Evolutionary conservation across 2,797 vertebrate genomes (phyloP), one percentile per base, ranked within the genome.

Genomic region (Knipowitschia caucasica): DNA sequence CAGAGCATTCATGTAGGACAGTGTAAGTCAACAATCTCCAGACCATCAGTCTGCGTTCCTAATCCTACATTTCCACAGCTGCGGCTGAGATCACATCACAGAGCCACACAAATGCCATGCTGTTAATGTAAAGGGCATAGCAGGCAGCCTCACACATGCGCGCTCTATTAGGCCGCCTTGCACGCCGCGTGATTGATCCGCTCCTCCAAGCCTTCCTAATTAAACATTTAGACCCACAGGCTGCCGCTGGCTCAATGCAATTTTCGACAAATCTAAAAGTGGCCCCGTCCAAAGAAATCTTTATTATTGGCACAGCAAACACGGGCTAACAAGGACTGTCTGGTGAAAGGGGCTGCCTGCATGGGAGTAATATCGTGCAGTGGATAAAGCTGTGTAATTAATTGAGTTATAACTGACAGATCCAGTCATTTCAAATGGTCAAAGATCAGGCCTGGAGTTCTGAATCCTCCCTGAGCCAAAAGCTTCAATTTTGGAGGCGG

Each of bases 201-300:
- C 71, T 73, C 61, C 80, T 73, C 72, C 75, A 69, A 69, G 65
- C 57, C 35, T 6, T 42, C 54, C 75, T 83, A 83, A 83, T 87
- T 85, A 83, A 78, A 82, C 71, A 78, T 82, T 77, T 78, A 71
- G 55, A 77, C 68, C 74, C 58, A 66, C 55, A 46, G 61, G 65
- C 73, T 67, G 11, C 63, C 73, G 1, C 64, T 53, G 61, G 73
- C 70, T 83, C 64, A 69, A 70, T 70, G 78, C 75, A 75, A 79
- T 80, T 84, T 81, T 63, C 71, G 76, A 69, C 62, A 44, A 62
- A 83, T 81, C 75, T 73, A 75, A 71, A 80, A 82, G 69, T 76
- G 69, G 67, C 50, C 58, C 51, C 49, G 69, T 54, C 60, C 36
- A 50, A 8, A 78, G 64, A 81, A 81, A 81, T 85, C 75, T 77